Evolutionary conservation across 2,113 vertebrate species (phyloP), one percentile per base, ranked within the genome.

Genomic region (Ptilonorhynchus violaceus): DNA sequence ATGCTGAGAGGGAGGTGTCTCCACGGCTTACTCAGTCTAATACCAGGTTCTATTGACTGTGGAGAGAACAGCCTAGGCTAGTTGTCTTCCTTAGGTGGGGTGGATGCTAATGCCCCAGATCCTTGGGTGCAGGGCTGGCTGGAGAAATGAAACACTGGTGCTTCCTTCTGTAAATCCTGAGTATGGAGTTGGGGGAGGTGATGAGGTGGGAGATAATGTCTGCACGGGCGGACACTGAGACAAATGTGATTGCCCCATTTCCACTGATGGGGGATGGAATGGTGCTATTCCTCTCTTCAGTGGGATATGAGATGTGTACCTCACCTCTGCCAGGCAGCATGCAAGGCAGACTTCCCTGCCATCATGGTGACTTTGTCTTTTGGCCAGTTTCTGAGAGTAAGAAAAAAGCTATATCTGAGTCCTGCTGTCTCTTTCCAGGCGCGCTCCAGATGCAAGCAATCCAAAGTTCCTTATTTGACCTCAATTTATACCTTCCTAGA

Each of bases 401-500:
- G 25, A 41, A 41, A 66, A 72, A 59, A 46, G 2, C 47, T 55
- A 0, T 28, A 33, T 52, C 59, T 73, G 50, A 66, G 31, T 49
- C n/a, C 41, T 87, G 20, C 42, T 84, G 8, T 56, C 41, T 86
- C 25, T 49, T 58, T 68, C 8, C 23, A 46, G 49, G n/a, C 41
- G n/a, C 0, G 0, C 27, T 82, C 67, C 7, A 6, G 39, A 22
- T 52, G 35, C 23, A 67, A 59, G 68, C 35, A 89, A 75, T 50
- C 21, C 46, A 62, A 79, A 33, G 21, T 7, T 84, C 93, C 58
- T 88, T 66, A 67, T 83, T 59, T 89, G n/a, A 78, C 49, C 42
- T 92, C 78, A 95, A 17, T 85, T 89, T 70, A 41, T 42, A n/a
- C 47, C 82, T 93, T 78, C 58, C 66, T 77, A 73, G 76, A 49